These are phyloP conservation scores for Cataglyphis rosenhaueri DNA, from an alignment of 2,888 invertebrate species.

Conservation along the genomic window DNA sequence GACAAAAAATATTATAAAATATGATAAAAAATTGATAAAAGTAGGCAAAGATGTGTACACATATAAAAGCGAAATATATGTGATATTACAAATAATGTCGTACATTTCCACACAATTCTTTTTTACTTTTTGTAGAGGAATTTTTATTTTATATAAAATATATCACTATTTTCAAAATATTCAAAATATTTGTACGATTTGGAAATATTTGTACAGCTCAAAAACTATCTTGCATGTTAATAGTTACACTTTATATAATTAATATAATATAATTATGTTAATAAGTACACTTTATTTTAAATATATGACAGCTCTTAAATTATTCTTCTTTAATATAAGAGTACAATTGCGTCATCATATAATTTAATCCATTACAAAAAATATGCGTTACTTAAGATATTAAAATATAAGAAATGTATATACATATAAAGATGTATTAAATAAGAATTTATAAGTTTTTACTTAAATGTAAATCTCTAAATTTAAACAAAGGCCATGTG, in stretches of 20 bases:
- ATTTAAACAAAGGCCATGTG: background rate
- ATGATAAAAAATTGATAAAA: background rate
- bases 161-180: background rate
- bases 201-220: too few relatives aligned
- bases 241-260: too few relatives aligned
- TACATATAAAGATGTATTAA: background rate
- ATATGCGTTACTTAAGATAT: background rate
- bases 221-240: too few relatives aligned
- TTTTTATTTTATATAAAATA: constrained; percentile 6
- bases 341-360: background rate
- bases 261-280: too few relatives aligned
- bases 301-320: background rate
- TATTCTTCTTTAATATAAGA: constrained; percentile 5
- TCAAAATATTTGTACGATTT: too few relatives aligned
- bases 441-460: background rate
- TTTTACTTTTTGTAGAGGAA: background rate
- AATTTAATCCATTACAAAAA: background rate
- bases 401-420: background rate
- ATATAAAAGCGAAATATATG: background rate
- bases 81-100: background rate
- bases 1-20: background rate
- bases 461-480: background rate
- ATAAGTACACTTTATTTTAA: background rate
- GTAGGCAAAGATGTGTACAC: background rate
- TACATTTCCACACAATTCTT: background rate